Percentiles rank a stretch among this genome's conserved stretches.
phyloP scores from a whole-genome alignment of 2,797 vertebrate genomes.

The Sitta carolinensis region DNA sequence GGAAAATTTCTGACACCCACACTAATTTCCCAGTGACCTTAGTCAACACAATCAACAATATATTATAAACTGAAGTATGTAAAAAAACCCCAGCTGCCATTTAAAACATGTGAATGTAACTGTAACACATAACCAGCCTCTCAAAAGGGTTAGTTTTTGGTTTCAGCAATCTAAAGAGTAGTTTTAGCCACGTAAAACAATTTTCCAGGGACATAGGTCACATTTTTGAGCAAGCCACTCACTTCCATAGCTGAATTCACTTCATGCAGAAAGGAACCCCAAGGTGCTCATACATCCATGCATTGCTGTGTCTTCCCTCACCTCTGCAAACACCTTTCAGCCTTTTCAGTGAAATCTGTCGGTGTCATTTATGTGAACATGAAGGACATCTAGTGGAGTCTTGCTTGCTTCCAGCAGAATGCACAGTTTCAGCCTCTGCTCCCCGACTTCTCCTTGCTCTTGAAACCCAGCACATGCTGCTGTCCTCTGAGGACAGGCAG shows the following conservation, averaged over 20 bases:
- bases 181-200: not conserved
- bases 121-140: not conserved
- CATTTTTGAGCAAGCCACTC: not conserved
- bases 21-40: not conserved
- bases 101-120: not conserved
- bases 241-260: not conserved
- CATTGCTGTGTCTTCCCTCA: not conserved
- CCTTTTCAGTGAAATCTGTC: not conserved
- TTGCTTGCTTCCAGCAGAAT: conserved; percentile 38
- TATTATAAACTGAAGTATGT: not conserved
- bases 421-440: not conserved
- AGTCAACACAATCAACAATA: not conserved
- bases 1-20: not conserved
- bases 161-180: not conserved
- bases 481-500: not conserved
- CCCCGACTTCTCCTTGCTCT: not conserved
- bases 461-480: not conserved
- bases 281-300: fast-evolving
- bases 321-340: not conserved
- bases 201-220: not conserved
- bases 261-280: not conserved
- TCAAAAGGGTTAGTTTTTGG: not conserved
- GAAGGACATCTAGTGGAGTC: conserved; percentile 69
- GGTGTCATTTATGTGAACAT: conserved; percentile 60
- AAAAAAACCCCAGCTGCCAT: fast-evolving